Evolutionary conservation across 2,888 invertebrate genomes (phyloP).

Genomic region (Boloria selene): DNA sequence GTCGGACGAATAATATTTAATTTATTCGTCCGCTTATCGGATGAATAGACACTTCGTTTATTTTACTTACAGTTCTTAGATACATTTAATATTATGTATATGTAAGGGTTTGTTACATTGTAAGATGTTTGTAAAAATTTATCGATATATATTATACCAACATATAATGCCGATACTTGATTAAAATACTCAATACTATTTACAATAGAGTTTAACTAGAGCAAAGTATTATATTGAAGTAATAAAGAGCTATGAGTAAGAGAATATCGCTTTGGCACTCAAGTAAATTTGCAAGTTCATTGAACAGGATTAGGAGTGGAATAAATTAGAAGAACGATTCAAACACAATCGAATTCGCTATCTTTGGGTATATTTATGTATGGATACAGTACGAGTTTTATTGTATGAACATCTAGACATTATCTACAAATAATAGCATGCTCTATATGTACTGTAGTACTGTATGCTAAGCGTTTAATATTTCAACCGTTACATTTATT

Average conservation of each 20-base stretch:
- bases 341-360: slow-evolving; percentile 14
- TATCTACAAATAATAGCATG: not conserved
- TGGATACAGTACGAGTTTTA: not conserved
- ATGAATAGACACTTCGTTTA: no score
- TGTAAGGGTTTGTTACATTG: no score
- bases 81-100: no score
- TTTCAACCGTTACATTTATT: no score
- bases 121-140: no score
- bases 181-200: not conserved
- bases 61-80: no score
- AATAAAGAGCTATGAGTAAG: slow-evolving; percentile 27
- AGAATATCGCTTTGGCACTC: slow-evolving; percentile 23
- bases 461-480: no score
- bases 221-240: slow-evolving; percentile 25
- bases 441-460: no score
- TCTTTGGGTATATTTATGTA: not conserved
- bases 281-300: slow-evolving; percentile 26
- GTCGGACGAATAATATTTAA: no score
- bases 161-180: slow-evolving; percentile 2
- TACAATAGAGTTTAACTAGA: slow-evolving; percentile 20
- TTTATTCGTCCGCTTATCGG: no score
- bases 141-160: no score
- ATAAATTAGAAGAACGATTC: slow-evolving; percentile 26
- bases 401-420: slow-evolving; percentile 1
- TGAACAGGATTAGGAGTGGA: slow-evolving; percentile 29